Evolutionary conservation across 2,113 vertebrate genomes (phyloP), one percentile per base, ranked within the genome.

Genomic region (Eulemur macaco): DNA sequence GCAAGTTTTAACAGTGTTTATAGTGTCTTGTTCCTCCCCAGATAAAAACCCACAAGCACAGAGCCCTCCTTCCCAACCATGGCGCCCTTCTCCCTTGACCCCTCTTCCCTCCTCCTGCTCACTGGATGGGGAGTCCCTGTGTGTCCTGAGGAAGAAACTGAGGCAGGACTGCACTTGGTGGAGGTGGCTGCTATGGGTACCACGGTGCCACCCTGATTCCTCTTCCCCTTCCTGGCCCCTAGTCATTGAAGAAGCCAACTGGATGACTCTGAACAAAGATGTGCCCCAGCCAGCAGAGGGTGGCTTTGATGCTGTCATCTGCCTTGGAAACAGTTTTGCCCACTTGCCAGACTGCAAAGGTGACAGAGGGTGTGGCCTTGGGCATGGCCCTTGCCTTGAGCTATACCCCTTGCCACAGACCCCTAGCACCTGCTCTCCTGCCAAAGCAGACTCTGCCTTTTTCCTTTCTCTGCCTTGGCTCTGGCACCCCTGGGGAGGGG

Each of bases 211-310:
- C 63, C 29, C 39, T 89, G 86, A 54, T 10, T 17, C 17, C 45
- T 71, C 8, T 54, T 1, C 0, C 31, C 39, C 29, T 60, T 25
- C 1, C 93, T 18, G 90, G 39, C 20, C 83, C 34, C 78, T 96
- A 99, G 99, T 99, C 88, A 99, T 99, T 3, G 99, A 99, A 96
- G 99, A 99, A 95, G 99, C 99, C 96, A 99, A 99, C 98, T 99
- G 99, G 99, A 98, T 99, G 91, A 99, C 99, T 0, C 98, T 99
- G 91, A 23, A 99, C 42, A 98, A 99, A 29, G 99, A 99, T 85
- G 91, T 99, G 91, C 98, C 99, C 87, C 99, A 99, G 98, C 99
- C 99, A 4, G 99, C 99, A 9, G 99, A 98, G 3, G 95, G 98
- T 0, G 99, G 99, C 27, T 99, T 99, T 71, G 99, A 99, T 25